Conservation (phyloP, 2,888 invertebrate species). For the Priocnemis perturbator region DNA sequence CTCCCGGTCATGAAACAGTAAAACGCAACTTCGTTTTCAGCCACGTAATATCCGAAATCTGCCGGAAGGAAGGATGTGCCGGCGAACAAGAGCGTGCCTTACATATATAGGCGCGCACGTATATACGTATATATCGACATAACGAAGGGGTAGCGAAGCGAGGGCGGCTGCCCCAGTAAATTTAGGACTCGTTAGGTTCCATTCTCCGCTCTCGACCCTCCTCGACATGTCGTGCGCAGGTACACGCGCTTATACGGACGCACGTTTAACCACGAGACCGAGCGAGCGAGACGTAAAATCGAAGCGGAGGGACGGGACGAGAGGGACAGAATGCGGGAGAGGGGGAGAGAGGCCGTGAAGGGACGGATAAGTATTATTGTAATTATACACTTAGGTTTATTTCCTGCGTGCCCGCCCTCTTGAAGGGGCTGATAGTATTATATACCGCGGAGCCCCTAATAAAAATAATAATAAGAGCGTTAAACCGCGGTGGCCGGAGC, state of each 20-base stretch:
- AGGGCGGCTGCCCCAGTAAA: conserved; percentile 41
- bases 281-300: conserved; percentile 31
- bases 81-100: no score
- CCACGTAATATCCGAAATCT: no score
- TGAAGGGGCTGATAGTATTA: conserved; percentile 62
- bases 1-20: no score
- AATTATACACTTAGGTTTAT: conserved; percentile 75
- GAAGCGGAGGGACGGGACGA: conserved; percentile 22
- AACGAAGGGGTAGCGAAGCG: conserved; percentile 16
- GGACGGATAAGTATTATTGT: conserved; percentile 71
- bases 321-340: conserved; percentile 27
- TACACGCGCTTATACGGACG: conserved; percentile 37
- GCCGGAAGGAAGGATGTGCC: no score
- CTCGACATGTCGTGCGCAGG: conserved; percentile 21
- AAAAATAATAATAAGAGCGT: conserved; percentile 73
- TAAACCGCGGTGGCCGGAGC: conserved; percentile 68
- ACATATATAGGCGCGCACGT: no score
- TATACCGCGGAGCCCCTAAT: conserved; percentile 64
- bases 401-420: conserved; percentile 70
- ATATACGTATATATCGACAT: conserved; percentile 9
- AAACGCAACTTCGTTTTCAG: no score
- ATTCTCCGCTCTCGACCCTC: conserved; percentile 51
- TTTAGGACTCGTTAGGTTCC: conserved; percentile 69
- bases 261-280: conserved; percentile 51
- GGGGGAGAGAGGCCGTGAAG: conserved; percentile 38